Evolutionary conservation across 2,113 vertebrate genomes (phyloP).

Genomic region (Semicossyphus pulcher): DNA sequence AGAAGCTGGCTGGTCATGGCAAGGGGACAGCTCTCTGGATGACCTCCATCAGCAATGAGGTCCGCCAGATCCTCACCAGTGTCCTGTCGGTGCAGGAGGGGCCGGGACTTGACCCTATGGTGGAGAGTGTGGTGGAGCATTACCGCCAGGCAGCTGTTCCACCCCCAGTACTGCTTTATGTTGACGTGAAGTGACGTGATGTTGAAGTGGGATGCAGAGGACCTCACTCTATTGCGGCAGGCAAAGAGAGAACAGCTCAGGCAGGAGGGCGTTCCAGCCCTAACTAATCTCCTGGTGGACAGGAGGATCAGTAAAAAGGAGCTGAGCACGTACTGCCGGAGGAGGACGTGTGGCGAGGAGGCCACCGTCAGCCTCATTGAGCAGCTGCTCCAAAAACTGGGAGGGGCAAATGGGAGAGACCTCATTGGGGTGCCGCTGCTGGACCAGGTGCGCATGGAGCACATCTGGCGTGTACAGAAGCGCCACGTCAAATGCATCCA

Average conservation of each 20-base stretch:
- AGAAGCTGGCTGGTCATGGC: constrained; percentile 25
- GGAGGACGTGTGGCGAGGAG: background rate
- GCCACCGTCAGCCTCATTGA: background rate
- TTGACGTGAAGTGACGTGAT: too few species aligned
- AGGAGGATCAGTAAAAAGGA: background rate
- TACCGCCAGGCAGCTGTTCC: constrained; percentile 23
- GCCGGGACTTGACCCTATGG: constrained; percentile 19
- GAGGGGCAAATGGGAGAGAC: constrained; percentile 5
- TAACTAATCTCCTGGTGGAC: background rate
- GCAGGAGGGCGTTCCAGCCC: background rate
- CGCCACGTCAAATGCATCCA: constrained; percentile 29
- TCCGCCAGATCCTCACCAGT: constrained; percentile 24
- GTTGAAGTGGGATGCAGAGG: background rate
- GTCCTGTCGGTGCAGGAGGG: constrained; percentile 25
- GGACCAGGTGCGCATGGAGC: constrained; percentile 23
- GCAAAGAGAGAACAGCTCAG: background rate
- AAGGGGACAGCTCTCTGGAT: constrained; percentile 29
- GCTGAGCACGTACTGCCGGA: background rate
- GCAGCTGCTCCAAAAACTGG: background rate
- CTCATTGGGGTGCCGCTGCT: constrained; percentile 9
- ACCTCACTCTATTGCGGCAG: background rate
- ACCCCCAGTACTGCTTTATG: constrained; percentile 14
- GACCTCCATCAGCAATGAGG: constrained; percentile 24
- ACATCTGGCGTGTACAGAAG: constrained; percentile 40
- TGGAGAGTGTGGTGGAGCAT: background rate